Percentiles rank a stretch among this genome's conserved stretches.
Conservation (phyloP, 1,140 invertebrate species). For the Lycorma delicatula region DNA sequence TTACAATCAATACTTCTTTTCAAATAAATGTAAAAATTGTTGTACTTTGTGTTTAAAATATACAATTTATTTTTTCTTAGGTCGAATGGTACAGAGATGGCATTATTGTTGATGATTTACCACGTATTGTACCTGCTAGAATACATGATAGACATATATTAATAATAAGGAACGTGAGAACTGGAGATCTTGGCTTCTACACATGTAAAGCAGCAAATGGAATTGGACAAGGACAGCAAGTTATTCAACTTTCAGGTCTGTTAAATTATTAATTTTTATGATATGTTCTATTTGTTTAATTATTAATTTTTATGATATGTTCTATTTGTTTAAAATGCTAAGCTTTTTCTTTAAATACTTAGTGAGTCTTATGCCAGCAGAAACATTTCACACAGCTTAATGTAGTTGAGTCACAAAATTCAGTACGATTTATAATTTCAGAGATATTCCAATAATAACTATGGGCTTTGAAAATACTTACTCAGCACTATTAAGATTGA, state of each 20-base stretch:
- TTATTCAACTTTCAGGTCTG: constrained; percentile 46
- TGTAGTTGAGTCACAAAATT: too few species aligned
- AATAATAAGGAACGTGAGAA: constrained; percentile 55
- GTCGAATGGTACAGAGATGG: constrained; percentile 44
- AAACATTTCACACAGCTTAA: too few species aligned
- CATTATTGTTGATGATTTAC: constrained; percentile 1
- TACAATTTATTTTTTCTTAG: constrained; percentile 22
- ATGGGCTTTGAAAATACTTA: too few species aligned
- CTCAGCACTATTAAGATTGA: too few species aligned
- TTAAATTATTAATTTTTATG: too few species aligned
- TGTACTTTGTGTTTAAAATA: neutral
- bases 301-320: too few species aligned
- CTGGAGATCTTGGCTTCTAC: constrained; percentile 65
- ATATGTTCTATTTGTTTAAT: too few species aligned
- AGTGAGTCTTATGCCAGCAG: too few species aligned
- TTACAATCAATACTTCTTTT: constrained; percentile 50
- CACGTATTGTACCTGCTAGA: constrained; percentile 46
- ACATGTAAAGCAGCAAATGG: constrained; percentile 66
- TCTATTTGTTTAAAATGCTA: too few species aligned
- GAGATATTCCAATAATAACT: too few species aligned
- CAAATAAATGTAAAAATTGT: constrained; percentile 19
- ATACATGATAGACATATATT: constrained; percentile 52
- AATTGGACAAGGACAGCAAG: constrained; percentile 46
- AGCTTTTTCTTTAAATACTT: too few species aligned
- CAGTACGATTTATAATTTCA: too few species aligned